Percentiles rank a stretch among this genome's conserved stretches.
Evolutionary conservation across 2,797 vertebrate species (phyloP).

Genomic region (Acestrorhynchus altus): DNA sequence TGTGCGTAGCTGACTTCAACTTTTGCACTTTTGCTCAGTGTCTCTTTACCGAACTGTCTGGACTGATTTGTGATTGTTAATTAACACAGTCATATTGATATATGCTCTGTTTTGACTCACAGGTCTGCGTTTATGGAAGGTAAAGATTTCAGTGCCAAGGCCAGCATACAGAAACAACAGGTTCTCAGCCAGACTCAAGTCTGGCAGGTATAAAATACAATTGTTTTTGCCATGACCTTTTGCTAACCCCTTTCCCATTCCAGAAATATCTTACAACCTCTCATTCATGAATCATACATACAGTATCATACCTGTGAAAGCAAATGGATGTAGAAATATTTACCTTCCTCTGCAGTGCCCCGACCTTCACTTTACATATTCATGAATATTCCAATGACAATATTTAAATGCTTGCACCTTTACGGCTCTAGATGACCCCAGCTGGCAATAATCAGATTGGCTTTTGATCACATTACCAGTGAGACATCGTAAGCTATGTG

Average conservation of each 20-base stretch:
- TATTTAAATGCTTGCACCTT: constrained; percentile 52
- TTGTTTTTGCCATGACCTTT: constrained; percentile 32
- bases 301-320: constrained; percentile 46
- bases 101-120: neutral
- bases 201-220: constrained; percentile 13
- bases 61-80: neutral
- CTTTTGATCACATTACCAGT: constrained; percentile 53
- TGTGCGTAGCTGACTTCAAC: too few species aligned
- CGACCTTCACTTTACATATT: constrained; percentile 57
- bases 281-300: constrained; percentile 48
- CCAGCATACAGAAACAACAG: neutral
- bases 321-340: constrained; percentile 51
- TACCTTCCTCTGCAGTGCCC: constrained; percentile 37
- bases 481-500: constrained; percentile 52
- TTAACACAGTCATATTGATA: neutral
- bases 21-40: too few species aligned
- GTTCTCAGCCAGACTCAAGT: neutral
- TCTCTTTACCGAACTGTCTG: neutral
- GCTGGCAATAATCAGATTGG: constrained; percentile 49
- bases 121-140: neutral
- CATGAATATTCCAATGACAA: constrained; percentile 55
- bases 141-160: neutral
- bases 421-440: constrained; percentile 53
- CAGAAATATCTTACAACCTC: constrained; percentile 22
- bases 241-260: constrained; percentile 16